Percentiles rank a stretch among this genome's conserved stretches.
Conservation (phyloP, 2,797 vertebrate genomes). For the Mastacembelus armatus region DNA sequence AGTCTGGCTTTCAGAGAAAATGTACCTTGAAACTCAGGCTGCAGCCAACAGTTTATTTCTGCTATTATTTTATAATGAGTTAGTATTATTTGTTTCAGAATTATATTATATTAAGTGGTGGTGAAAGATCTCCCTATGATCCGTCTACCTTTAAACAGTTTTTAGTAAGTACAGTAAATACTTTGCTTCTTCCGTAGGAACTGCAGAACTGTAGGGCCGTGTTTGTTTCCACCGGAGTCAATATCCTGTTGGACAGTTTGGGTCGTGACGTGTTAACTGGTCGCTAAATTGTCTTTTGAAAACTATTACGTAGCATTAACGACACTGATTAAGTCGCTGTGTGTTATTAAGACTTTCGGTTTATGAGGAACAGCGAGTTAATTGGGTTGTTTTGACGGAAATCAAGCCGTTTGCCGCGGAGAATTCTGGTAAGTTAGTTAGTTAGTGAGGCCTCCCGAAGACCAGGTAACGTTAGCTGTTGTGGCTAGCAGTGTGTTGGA, state of each 20-base stretch:
- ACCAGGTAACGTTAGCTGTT: slow-evolving; percentile 39
- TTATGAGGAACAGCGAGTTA: slow-evolving; percentile 1
- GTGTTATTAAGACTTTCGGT: not conserved
- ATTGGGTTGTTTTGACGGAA: not conserved
- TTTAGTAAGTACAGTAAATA: no score
- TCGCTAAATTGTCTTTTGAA: slow-evolving; percentile 17
- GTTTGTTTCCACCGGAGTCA: slow-evolving; percentile 47
- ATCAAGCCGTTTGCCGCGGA: slow-evolving; percentile 1
- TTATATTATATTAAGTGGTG: no score
- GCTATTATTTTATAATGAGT: no score
- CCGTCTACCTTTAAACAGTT: no score
- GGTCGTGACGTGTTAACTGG: slow-evolving; percentile 78
- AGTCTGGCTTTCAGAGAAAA: no score
- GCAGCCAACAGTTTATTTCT: no score
- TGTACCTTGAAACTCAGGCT: no score
- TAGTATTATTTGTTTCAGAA: no score
- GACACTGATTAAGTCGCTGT: not conserved
- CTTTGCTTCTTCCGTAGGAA: no score
- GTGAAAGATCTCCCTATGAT: no score
- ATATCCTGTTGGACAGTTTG: slow-evolving; percentile 23
- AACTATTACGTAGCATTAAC: slow-evolving; percentile 8
- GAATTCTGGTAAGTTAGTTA: slow-evolving; percentile 61
- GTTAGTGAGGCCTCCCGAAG: slow-evolving; percentile 53
- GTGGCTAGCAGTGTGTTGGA: slow-evolving; percentile 30
- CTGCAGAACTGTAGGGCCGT: no score